Percentiles rank a stretch among this genome's conserved stretches.
phyloP scores from a whole-genome alignment of 1,140 invertebrate genomes.

The Temnothorax nylanderi region DNA sequence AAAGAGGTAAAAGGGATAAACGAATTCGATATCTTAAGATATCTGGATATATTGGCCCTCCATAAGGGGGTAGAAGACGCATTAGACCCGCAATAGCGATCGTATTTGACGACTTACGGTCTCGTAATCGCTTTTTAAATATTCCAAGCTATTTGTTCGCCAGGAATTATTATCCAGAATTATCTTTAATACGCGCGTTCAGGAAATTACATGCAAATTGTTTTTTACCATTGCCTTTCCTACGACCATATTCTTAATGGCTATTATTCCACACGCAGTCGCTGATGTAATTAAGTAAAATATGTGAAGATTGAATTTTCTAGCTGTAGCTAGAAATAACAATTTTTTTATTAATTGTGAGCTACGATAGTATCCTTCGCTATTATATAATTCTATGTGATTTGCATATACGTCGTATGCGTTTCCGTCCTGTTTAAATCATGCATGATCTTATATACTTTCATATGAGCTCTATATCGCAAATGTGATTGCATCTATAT shows the following conservation, averaged over 20 bases:
- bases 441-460: neutral
- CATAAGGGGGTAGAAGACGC: neutral
- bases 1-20: slow-evolving; percentile 1
- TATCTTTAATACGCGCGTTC: slow-evolving; percentile 51
- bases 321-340: neutral
- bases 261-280: neutral
- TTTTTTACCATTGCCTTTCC: neutral
- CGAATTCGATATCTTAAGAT: too few relatives aligned
- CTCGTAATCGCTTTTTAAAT: slow-evolving; percentile 50
- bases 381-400: neutral
- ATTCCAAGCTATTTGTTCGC: neutral
- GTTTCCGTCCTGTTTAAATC: slow-evolving; percentile 10
- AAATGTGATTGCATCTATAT: neutral
- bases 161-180: neutral
- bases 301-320: slow-evolving; percentile 12
- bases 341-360: slow-evolving; percentile 2
- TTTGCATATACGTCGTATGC: neutral
- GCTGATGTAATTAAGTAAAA: slow-evolving; percentile 18
- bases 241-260: slow-evolving; percentile 10
- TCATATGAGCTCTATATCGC: neutral
- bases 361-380: neutral
- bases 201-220: slow-evolving; percentile 46
- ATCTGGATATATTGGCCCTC: slow-evolving; percentile 3
- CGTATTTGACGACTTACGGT: slow-evolving; percentile 18
- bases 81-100: slow-evolving; percentile 23